Percentiles rank a stretch among this genome's conserved stretches.
Evolutionary conservation across 2,113 vertebrate species (phyloP).

Genomic region (Mesembrinibis cayennensis): DNA sequence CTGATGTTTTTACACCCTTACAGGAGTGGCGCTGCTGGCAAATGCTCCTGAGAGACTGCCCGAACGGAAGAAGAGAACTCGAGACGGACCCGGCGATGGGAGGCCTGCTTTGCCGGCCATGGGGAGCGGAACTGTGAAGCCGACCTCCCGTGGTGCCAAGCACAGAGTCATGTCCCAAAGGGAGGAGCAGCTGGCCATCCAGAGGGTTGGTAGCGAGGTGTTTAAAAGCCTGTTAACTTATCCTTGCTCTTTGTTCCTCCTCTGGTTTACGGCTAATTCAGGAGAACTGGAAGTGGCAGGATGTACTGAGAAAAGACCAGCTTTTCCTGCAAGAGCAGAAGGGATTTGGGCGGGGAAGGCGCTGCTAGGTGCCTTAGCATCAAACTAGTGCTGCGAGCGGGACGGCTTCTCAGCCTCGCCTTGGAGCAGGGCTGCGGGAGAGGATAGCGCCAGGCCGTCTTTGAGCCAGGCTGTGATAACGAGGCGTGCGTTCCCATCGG

Average conservation of each 20-base stretch:
- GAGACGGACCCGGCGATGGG: slow-evolving; percentile 69
- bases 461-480: background rate
- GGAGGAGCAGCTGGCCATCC: slow-evolving; percentile 88
- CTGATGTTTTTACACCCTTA: fast-evolving
- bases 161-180: slow-evolving; percentile 82
- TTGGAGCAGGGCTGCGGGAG: background rate
- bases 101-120: slow-evolving; percentile 50
- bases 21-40: slow-evolving; percentile 92
- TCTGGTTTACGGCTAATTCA: background rate
- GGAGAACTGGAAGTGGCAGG: background rate
- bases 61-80: slow-evolving; percentile 79
- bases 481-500: background rate
- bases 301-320: background rate
- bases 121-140: slow-evolving; percentile 66
- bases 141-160: slow-evolving; percentile 80
- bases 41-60: slow-evolving; percentile 89
- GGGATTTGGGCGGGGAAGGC: background rate
- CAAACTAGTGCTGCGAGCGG: fast-evolving
- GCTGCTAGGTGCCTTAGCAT: background rate
- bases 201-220: slow-evolving; percentile 73
- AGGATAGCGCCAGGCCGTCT: fast-evolving
- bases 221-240: background rate
- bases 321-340: background rate
- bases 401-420: background rate
- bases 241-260: background rate